Evolutionary conservation across 1,140 invertebrate genomes (phyloP).

Genomic region (Habropoda laboriosa): DNA sequence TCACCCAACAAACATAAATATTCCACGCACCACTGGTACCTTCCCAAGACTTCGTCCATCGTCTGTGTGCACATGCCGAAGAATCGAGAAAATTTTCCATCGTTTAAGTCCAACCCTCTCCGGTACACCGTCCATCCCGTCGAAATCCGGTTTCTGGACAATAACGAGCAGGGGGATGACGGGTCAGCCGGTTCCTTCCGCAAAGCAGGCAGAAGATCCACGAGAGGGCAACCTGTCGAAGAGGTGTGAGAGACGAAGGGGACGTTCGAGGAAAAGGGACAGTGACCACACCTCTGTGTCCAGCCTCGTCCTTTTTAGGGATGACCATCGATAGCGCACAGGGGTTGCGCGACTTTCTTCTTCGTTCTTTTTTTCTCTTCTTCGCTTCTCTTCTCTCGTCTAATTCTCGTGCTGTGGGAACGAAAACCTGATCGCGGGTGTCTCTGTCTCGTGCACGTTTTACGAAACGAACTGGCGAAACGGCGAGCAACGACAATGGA

Average conservation of each 20-base stretch:
- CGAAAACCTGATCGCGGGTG: conserved; percentile 79
- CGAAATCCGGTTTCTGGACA: conserved; percentile 53
- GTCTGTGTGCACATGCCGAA: too few species aligned
- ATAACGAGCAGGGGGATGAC: conserved; percentile 51
- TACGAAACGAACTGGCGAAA: too few species aligned
- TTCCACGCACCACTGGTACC: background rate
- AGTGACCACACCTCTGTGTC: conserved; percentile 63
- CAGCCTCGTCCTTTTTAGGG: conserved; percentile 66
- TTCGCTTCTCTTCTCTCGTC: conserved; percentile 27
- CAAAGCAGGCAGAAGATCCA: conserved; percentile 50
- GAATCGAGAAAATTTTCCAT: background rate
- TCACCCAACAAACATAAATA: background rate
- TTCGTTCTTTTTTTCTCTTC: conserved; percentile 4
- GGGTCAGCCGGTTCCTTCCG: conserved; percentile 53
- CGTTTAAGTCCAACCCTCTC: background rate
- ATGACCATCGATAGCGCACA: conserved; percentile 75
- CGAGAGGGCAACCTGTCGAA: conserved; percentile 53
- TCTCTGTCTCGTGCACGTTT: conserved; percentile 26
- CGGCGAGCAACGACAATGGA: conserved; percentile 38
- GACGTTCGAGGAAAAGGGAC: conserved; percentile 46
- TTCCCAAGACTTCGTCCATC: background rate
- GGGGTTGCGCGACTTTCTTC: conserved; percentile 65
- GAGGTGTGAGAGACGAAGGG: conserved; percentile 47
- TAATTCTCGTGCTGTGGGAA: conserved; percentile 77
- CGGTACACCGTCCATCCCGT: conserved; percentile 38